phyloP scores from a whole-genome alignment of 1,140 invertebrate species.

The Anastrepha obliqua region DNA sequence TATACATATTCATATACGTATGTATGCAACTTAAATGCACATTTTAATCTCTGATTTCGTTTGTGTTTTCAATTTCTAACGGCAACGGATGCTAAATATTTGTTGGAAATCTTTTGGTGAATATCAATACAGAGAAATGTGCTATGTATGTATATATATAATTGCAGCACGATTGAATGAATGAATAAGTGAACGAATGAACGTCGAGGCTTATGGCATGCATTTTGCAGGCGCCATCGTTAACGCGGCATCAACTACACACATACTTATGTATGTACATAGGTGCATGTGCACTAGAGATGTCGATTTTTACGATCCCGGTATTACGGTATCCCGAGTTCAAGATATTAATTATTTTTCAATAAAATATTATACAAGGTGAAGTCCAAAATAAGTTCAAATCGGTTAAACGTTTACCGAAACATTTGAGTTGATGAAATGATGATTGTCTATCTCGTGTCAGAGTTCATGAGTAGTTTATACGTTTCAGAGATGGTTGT shows the following conservation, averaged over 20 bases:
- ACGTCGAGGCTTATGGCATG: not conserved
- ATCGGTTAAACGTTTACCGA: too few species aligned
- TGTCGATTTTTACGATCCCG: too few species aligned
- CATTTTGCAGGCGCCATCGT: not conserved
- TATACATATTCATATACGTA: not conserved
- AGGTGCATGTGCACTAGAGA: not conserved
- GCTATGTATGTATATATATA: not conserved
- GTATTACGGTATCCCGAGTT: too few species aligned
- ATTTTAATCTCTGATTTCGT: constrained; percentile 33
- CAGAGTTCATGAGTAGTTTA: too few species aligned
- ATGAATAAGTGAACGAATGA: not conserved
- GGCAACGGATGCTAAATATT: constrained; percentile 33
- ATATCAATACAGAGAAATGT: not conserved
- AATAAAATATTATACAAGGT: too few species aligned
- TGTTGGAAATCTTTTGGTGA: not conserved
- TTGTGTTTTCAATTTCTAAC: constrained; percentile 5
- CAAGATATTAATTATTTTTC: too few species aligned
- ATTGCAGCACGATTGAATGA: not conserved
- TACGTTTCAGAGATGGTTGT: too few species aligned
- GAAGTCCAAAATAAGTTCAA: too few species aligned
- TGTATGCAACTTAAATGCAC: not conserved
- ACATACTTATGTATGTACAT: not conserved
- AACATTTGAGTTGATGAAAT: too few species aligned
- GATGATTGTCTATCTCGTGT: too few species aligned
- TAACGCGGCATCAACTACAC: not conserved